Evolutionary conservation across 2,888 invertebrate species (phyloP).

Genomic region (Synergus laeviventris): DNA sequence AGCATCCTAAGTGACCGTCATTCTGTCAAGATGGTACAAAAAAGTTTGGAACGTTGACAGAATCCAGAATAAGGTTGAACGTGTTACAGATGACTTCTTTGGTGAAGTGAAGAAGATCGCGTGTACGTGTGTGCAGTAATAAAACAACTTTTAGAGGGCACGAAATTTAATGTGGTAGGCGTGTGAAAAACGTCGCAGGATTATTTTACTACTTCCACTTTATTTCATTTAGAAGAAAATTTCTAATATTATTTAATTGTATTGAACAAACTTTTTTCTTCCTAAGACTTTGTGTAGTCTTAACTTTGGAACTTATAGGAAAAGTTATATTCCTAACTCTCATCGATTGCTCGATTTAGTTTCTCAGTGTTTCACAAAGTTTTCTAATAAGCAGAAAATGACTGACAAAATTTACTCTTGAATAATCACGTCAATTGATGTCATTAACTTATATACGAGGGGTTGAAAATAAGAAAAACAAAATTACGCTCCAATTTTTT

Average conservation of each 20-base stretch:
- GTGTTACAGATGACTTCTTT: not conserved
- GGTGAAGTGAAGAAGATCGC: not conserved
- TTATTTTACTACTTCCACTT: not conserved
- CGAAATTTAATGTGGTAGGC: not conserved
- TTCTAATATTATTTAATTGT: not conserved
- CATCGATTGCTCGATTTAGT: constrained; percentile 6
- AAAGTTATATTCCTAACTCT: not conserved
- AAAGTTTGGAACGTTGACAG: constrained; percentile 14
- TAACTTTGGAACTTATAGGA: constrained; percentile 14
- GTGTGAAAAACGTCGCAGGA: not conserved
- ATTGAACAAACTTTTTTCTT: not conserved
- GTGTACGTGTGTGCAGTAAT: not conserved
- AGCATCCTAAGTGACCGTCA: not conserved
- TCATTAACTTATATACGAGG: not conserved
- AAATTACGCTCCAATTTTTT: not conserved
- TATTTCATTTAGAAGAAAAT: not conserved
- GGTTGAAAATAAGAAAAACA: not conserved
- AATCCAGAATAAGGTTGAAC: not conserved
- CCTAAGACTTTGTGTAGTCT: not conserved
- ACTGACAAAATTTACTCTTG: constrained; percentile 17
- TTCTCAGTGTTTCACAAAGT: constrained; percentile 1
- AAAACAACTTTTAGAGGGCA: not conserved
- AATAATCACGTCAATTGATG: not conserved
- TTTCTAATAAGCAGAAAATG: constrained; percentile 5
- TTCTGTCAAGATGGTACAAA: not conserved